Percentiles rank a stretch among this genome's conserved stretches.
Evolutionary conservation across 2,888 invertebrate genomes (phyloP).

Genomic region (Ptychoptera contaminata): DNA sequence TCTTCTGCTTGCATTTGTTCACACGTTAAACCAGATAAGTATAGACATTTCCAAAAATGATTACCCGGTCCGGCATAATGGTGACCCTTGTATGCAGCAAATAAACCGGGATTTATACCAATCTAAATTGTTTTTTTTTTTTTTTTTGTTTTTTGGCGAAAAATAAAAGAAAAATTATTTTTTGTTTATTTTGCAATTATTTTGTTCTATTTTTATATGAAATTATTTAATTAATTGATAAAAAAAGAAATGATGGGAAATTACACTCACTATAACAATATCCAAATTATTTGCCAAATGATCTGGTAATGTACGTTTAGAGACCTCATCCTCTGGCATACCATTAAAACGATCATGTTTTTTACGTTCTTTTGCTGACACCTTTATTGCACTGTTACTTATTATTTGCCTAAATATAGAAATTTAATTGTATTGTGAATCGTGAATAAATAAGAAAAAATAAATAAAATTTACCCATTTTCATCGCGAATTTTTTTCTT

Average conservation of each 20-base stretch:
- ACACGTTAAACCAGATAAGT: constrained; percentile 82
- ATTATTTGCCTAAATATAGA: constrained; percentile 10
- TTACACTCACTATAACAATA: constrained; percentile 92
- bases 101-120: constrained; percentile 94
- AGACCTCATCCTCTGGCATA: constrained; percentile 92
- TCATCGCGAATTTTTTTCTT: constrained; percentile 69
- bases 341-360: constrained; percentile 92
- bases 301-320: constrained; percentile 85
- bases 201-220: background rate
- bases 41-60: constrained; percentile 98
- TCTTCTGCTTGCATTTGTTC: constrained; percentile 95
- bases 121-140: constrained; percentile 44
- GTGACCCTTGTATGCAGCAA: constrained; percentile 95
- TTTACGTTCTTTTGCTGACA: constrained; percentile 59
- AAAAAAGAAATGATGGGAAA: too few relatives aligned
- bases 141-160: too few relatives aligned
- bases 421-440: constrained; percentile 1
- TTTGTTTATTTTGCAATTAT: too few relatives aligned
- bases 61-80: constrained; percentile 98
- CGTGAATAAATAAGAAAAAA: background rate
- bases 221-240: background rate
- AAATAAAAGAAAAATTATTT: too few relatives aligned
- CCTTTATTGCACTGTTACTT: constrained; percentile 13
- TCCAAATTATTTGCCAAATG: constrained; percentile 86
- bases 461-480: constrained; percentile 29